These are phyloP conservation scores for Catharus minimus DNA, from an alignment of 2,113 vertebrate genomes.

Conservation along the genomic window DNA sequence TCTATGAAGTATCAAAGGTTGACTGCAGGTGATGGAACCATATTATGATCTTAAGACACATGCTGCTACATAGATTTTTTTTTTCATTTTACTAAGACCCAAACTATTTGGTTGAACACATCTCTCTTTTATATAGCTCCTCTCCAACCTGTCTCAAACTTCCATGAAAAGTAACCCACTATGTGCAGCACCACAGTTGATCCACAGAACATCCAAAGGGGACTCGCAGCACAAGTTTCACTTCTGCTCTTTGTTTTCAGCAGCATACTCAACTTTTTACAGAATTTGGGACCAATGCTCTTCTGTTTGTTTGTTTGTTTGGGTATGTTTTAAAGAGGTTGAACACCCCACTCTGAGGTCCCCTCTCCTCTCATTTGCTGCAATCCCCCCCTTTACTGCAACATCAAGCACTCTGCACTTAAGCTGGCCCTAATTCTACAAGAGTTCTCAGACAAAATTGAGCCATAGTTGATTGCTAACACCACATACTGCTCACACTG, in stretches of 20 bases:
- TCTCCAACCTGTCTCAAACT: background rate
- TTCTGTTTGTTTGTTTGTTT: background rate
- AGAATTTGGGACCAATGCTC: background rate
- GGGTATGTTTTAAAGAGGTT: background rate
- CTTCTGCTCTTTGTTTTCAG: background rate
- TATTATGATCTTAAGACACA: background rate
- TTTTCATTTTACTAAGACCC: background rate
- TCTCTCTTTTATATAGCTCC: background rate
- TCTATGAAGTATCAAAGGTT: background rate
- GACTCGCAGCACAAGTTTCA: background rate
- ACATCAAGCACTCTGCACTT: background rate
- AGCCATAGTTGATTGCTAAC: background rate
- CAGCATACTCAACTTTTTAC: background rate
- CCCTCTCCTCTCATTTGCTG: background rate
- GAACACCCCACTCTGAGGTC: background rate
- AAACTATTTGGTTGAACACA: background rate
- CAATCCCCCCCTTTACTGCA: background rate
- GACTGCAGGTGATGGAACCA: background rate
- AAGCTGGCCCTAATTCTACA: background rate
- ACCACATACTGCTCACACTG: accelerated
- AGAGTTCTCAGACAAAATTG: background rate
- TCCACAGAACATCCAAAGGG: background rate
- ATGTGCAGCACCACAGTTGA: background rate
- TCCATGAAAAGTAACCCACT: background rate
- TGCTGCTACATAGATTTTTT: background rate